Percentiles rank a stretch among this genome's conserved stretches.
Conservation (phyloP, 2,113 vertebrate genomes). For the Perca flavescens region DNA sequence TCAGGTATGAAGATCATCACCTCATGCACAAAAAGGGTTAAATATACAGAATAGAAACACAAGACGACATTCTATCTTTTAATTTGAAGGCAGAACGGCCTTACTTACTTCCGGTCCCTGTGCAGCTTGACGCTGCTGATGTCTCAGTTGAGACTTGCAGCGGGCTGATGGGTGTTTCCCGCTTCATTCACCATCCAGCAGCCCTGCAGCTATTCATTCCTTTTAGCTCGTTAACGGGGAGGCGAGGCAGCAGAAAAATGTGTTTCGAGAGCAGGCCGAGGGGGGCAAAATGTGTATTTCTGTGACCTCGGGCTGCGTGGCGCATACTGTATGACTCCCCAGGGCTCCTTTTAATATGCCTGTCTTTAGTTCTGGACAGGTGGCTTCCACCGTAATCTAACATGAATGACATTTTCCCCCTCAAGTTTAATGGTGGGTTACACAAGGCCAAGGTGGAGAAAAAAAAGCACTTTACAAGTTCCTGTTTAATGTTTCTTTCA, state of each 20-base stretch:
- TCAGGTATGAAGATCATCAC: no score
- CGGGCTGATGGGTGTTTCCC: conserved; percentile 66
- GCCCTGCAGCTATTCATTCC: conserved; percentile 77
- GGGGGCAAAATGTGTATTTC: conserved; percentile 18
- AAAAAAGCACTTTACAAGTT: no score
- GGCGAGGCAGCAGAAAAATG: conserved; percentile 61
- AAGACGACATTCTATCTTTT: no score
- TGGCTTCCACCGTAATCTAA: conserved; percentile 1
- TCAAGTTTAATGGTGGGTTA: no score
- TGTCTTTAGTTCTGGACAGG: conserved; percentile 13
- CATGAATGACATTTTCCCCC: no score
- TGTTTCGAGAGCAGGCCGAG: conserved; percentile 9
- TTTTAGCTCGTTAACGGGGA: conserved; percentile 52
- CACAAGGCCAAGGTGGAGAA: no score
- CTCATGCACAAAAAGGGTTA: no score
- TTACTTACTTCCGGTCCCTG: conserved; percentile 17
- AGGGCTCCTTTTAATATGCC: not conserved
- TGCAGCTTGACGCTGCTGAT: not conserved
- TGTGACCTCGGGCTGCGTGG: conserved; percentile 32
- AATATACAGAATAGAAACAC: no score
- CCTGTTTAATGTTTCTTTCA: no score
- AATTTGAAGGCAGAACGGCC: not conserved
- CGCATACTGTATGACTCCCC: not conserved
- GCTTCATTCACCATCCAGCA: conserved; percentile 48
- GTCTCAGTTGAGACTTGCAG: conserved; percentile 71